Percentiles rank a stretch among this genome's conserved stretches.
phyloP scores from a whole-genome alignment of 2,797 vertebrate genomes.

The Neosalanx taihuensis region DNA sequence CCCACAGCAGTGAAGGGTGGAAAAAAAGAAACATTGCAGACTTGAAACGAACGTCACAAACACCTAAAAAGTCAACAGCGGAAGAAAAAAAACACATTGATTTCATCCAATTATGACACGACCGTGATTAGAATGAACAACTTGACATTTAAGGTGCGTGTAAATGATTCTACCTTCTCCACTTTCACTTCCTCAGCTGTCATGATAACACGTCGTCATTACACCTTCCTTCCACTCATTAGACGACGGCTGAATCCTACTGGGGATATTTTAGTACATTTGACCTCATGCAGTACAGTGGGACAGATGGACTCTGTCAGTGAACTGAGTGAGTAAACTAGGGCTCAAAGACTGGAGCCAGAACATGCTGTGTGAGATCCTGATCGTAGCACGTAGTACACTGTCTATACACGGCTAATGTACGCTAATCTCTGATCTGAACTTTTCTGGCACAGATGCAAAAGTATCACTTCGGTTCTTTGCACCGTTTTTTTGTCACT shows the following conservation, averaged over 20 bases:
- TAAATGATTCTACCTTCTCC: too few species aligned
- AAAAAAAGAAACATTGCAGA: neutral
- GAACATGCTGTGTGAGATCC: neutral
- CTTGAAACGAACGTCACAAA: too few species aligned
- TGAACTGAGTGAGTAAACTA: constrained; percentile 1
- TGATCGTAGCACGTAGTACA: neutral
- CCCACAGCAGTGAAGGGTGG: neutral
- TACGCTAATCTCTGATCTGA: neutral
- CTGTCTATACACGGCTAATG: neutral
- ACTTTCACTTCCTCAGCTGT: too few species aligned
- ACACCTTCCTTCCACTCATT: too few species aligned
- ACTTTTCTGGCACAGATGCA: neutral
- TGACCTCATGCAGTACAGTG: constrained; percentile 1
- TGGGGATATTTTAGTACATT: neutral
- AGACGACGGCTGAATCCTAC: too few species aligned
- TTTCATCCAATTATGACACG: too few species aligned
- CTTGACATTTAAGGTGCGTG: too few species aligned
- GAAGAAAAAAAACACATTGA: too few species aligned
- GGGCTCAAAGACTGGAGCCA: neutral
- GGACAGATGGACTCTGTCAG: constrained; percentile 8
- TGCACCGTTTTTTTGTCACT: neutral
- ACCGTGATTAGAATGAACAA: too few species aligned
- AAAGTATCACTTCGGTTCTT: neutral
- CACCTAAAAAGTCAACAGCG: too few species aligned
- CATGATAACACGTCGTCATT: too few species aligned